Base-by-base conservation (phyloP, 2,113 vertebrate genomes). In the Stegastes partitus region DNA sequence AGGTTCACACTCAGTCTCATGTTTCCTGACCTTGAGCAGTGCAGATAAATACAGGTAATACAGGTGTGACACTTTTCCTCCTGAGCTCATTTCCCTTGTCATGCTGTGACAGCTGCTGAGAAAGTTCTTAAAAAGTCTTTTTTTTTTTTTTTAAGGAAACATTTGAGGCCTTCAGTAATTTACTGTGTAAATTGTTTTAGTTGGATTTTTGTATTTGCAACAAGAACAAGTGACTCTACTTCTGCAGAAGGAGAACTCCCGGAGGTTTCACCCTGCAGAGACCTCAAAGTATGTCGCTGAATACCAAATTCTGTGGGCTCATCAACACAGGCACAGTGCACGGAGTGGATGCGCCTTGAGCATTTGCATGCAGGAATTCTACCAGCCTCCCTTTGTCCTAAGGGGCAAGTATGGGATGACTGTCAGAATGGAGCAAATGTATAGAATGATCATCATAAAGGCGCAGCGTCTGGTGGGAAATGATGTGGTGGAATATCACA, bases 291-390 rank as follows among this genome's bases (percentile, higher is more conserved):
- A 28, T 63, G 42, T 45, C 23, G 64, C 23, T 65, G 74, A 68
- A 82, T 67, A 42, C 61, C 45, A 49, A 85, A 85, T 73, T 22
- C 22, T 54, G 31, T 58, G 34, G 22, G 61, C 66, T 71, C 47
- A 58, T 82, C 70, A 55, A 61, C 62, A 37, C 16, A 54, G 65
- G 14, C 26, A 18, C 47, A 26, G 47, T 61, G 53, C 42, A 68
- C 45, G n/a, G 23, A 12, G 42, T 21, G 21, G 22, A 19, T 45
- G 34, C 49, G 42, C 11, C 18, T 0, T 12, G 5, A 21, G 12
- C 19, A 39, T 80, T 31, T 83, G 25, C 31, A 19, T 71, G 44
- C 72, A 78, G 39, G 15, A 19, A 68, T 10, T 6, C 37, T 25
- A 5, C 21, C n/a, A 18, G 26, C 62, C 49, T 57, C 56, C 12